Evolutionary conservation across 1,140 invertebrate genomes (phyloP), one percentile per base, ranked within the genome.

Genomic region (Halictus rubicundus): DNA sequence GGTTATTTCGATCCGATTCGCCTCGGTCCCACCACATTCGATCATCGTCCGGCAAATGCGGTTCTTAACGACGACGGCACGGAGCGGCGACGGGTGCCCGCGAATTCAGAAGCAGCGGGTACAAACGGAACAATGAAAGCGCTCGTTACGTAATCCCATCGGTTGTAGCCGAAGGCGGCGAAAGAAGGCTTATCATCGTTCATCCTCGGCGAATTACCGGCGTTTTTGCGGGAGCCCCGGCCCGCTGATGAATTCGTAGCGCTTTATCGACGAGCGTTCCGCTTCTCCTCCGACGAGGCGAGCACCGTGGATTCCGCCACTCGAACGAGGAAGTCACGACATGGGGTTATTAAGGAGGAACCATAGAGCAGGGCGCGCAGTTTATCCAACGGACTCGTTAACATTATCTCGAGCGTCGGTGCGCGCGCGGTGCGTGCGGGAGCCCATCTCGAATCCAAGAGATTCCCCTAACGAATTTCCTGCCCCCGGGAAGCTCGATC

Each of bases 391-490:
- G 80, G 76, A 84, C 80, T 87, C 79, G 87, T 88, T 88, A 88
- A 88, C 83, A 88, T 88, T 88, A 88, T 88, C 86, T 83, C 60
- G 73, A 64, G 66, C 78, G 82, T 80, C 76, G 32, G 32, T 32
- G 32, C 32, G 82, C 72, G 65, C 74, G 69, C 71, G 68, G 80
- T 84, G 87, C 86, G 87, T 87, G 87, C 81, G 78, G 70, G 78
- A 86, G 78, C 80, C 82, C 80, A 88, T 88, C 87, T 88, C 80
- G 87, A 82, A 88, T 88, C 84, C 82, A 69, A 32, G 73, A 87
- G 84, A 86, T 88, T 85, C 80, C 82, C 87, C 87, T 88, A 88
- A 88, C 87, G 87, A 88, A 88, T 88, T 88, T 88, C 87, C 87
- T 88, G 84, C 80, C 83, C 80, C 77, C 75, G 75, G 83, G 85